A percentile compares a stretch with the other conserved stretches of the same genome.
These are phyloP conservation scores for Gibbula magus DNA, from an alignment of 2,888 invertebrate genomes.

Conservation along the genomic window DNA sequence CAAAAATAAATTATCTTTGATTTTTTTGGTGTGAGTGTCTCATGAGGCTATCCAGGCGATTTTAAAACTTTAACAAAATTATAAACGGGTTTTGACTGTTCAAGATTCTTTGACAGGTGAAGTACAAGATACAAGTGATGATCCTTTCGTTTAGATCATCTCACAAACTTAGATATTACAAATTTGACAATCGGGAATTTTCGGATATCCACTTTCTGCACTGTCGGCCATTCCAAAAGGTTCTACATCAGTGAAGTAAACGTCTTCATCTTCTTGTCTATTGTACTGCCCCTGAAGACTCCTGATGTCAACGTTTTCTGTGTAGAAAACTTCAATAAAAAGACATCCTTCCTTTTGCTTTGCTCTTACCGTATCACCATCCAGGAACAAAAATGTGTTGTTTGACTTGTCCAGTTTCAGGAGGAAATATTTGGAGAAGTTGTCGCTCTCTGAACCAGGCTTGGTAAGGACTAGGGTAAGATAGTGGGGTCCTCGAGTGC, in stretches of 20 bases:
- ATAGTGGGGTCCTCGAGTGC: constrained; percentile 64
- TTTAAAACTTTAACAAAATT: too few relatives aligned
- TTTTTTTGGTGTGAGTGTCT: too few relatives aligned
- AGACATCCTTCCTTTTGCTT: too few relatives aligned
- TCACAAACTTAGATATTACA: not conserved
- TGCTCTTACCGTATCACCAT: not conserved
- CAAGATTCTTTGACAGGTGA: too few relatives aligned
- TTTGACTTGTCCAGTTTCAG: constrained; percentile 23
- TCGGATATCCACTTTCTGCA: not conserved
- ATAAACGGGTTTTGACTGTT: too few relatives aligned
- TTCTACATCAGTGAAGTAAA: not conserved
- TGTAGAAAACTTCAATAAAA: constrained; percentile 11
- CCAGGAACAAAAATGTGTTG: constrained; percentile 37
- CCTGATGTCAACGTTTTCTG: constrained; percentile 7
- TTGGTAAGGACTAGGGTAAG: constrained; percentile 64
- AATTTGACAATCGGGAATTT: not conserved
- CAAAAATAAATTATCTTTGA: too few relatives aligned
- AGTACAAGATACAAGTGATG: too few relatives aligned
- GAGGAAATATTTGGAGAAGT: constrained; percentile 31
- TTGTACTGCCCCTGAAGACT: not conserved
- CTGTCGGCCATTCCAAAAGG: not conserved
- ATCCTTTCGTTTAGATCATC: too few relatives aligned
- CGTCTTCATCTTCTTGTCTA: not conserved
- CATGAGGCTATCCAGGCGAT: too few relatives aligned
- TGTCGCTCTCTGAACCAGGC: constrained; percentile 14